Conservation (phyloP, 2,113 vertebrate genomes). For the Verasper variegatus region DNA sequence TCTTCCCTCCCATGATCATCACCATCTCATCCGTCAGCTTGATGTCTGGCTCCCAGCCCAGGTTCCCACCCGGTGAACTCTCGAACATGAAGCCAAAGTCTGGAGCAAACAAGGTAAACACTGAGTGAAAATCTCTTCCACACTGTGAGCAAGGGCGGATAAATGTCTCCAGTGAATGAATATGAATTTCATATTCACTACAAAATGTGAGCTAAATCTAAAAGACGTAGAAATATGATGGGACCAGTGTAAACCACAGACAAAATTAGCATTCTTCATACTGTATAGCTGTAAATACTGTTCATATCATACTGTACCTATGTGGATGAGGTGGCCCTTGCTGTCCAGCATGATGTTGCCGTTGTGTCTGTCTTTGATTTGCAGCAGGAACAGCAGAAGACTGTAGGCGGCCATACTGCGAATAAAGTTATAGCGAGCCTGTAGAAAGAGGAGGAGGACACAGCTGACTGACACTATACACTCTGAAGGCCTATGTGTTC, state of each 20-base stretch:
- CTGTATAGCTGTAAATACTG: not conserved
- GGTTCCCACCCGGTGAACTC: conserved; percentile 96
- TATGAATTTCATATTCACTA: not conserved
- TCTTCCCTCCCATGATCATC: conserved; percentile 99
- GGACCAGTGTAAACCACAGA: not conserved
- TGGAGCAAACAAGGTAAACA: conserved; percentile 60
- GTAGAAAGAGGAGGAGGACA: conserved; percentile 12
- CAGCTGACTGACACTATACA: not conserved
- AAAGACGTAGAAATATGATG: not conserved
- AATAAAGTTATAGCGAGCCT: conserved; percentile 99
- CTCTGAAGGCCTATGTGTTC: no score
- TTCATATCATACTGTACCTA: conserved; percentile 37
- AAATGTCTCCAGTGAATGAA: not conserved
- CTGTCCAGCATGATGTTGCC: conserved; percentile 99
- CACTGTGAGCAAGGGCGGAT: not conserved
- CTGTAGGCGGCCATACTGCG: conserved; percentile 99
- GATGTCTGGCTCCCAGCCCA: conserved; percentile 99
- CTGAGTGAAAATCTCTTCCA: no score
- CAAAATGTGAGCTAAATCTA: no score
- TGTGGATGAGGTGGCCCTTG: conserved; percentile 87
- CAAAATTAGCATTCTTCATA: not conserved
- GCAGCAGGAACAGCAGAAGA: conserved; percentile 96
- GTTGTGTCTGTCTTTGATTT: conserved; percentile 98
- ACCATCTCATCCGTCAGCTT: conserved; percentile 99
- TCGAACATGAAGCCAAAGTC: conserved; percentile 99